Percentiles rank a stretch among this genome's conserved stretches.
These are phyloP conservation scores for Apodemus sylvaticus DNA, from an alignment of 2,113 vertebrate species.

Conservation along the genomic window DNA sequence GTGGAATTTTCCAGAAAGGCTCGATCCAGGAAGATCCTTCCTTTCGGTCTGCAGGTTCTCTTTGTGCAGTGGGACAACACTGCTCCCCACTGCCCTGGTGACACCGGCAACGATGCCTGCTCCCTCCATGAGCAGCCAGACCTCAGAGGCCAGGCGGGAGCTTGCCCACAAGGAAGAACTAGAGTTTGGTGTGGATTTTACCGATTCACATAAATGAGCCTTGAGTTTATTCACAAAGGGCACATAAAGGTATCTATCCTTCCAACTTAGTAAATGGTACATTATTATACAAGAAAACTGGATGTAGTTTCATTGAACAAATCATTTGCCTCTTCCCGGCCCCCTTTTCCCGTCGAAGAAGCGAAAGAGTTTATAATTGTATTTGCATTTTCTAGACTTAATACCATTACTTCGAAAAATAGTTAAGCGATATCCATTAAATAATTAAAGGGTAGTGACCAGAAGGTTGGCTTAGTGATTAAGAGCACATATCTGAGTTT, in stretches of 20 bases:
- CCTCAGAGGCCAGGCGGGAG: background rate
- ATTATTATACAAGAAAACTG: background rate
- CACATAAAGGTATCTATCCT: background rate
- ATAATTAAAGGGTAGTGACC: background rate
- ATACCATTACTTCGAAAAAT: background rate
- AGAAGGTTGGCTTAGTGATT: background rate
- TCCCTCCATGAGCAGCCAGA: background rate
- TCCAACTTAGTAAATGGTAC: background rate
- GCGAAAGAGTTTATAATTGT: background rate
- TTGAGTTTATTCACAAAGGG: background rate
- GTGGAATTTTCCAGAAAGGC: constrained; percentile 60
- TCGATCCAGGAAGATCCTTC: constrained; percentile 19
- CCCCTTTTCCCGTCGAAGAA: background rate
- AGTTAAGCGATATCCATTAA: background rate
- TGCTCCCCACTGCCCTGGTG: background rate
- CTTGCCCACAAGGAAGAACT: background rate
- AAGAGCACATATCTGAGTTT: background rate
- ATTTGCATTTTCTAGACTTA: background rate
- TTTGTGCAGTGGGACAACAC: background rate
- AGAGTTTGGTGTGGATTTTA: background rate
- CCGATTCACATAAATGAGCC: background rate
- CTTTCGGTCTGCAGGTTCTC: background rate
- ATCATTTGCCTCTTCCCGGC: background rate
- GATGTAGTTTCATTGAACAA: background rate
- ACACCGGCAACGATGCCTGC: background rate